Conservation (phyloP, 2,797 vertebrate genomes). For the Sebastes melanostomus region DNA sequence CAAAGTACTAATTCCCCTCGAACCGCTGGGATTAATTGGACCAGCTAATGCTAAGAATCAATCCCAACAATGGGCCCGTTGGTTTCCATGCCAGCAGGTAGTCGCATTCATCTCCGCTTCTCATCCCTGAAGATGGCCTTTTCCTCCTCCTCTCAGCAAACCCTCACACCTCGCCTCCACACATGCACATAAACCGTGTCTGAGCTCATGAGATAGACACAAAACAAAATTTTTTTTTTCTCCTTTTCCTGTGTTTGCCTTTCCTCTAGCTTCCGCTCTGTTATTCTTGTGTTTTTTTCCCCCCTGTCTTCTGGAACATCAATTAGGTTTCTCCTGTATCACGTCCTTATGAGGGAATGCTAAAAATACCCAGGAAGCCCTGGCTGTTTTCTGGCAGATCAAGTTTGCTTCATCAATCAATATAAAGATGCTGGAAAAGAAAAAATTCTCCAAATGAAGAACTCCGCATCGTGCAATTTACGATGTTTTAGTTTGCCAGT, state of each 20-base stretch:
- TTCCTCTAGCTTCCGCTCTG: slow-evolving; percentile 22
- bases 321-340: slow-evolving; percentile 52
- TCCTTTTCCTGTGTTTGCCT: slow-evolving; percentile 30
- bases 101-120: slow-evolving; percentile 35
- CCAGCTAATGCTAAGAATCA: slow-evolving; percentile 56
- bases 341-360: slow-evolving; percentile 28
- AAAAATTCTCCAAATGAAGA: background rate
- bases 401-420: slow-evolving; percentile 40
- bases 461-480: background rate
- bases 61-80: slow-evolving; percentile 48
- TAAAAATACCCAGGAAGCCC: slow-evolving; percentile 61
- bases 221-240: too few relatives aligned
- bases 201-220: slow-evolving; percentile 7
- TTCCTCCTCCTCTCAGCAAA: slow-evolving; percentile 1
- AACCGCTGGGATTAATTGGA: slow-evolving; percentile 67
- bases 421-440: background rate
- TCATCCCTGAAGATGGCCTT: slow-evolving; percentile 32
- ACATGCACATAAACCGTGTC: background rate
- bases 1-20: slow-evolving; percentile 66
- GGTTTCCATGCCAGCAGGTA: slow-evolving; percentile 55
- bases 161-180: background rate
- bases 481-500: background rate
- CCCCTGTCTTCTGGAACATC: slow-evolving; percentile 48
- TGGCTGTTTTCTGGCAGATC: slow-evolving; percentile 38
- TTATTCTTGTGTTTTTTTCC: slow-evolving; percentile 3